Conservation (phyloP, 2,797 vertebrate genomes). For the Craterocephalus amniculus region DNA sequence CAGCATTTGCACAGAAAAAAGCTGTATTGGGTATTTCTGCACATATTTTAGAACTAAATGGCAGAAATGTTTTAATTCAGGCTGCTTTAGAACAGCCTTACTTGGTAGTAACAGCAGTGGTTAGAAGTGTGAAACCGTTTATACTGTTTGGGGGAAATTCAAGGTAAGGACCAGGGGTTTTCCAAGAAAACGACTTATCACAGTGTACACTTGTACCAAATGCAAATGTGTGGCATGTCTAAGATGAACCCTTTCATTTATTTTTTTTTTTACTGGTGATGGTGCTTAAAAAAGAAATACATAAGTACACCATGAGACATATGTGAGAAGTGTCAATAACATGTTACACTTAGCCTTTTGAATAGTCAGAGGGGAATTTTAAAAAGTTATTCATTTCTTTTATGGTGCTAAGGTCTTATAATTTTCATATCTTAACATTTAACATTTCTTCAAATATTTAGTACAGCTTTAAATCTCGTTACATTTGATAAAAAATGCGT, state of each 20-base stretch:
- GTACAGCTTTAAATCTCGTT: no score
- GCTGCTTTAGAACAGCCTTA: conserved; percentile 8
- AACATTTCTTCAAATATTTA: no score
- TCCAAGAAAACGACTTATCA: conserved; percentile 54
- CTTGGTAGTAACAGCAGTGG: conserved; percentile 55
- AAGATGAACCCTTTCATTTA: background rate
- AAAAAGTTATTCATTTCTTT: no score
- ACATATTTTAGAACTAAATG: background rate
- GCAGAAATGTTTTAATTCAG: background rate
- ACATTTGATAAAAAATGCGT: no score
- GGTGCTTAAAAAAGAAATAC: background rate
- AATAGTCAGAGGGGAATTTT: background rate
- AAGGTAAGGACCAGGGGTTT: conserved; percentile 57
- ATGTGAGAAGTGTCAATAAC: background rate
- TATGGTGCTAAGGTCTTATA: no score
- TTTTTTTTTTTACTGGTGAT: background rate
- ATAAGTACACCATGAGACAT: background rate
- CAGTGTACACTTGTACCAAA: conserved; percentile 26
- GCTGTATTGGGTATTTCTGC: background rate
- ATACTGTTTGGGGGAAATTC: conserved; percentile 54
- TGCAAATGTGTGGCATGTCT: conserved; percentile 13
- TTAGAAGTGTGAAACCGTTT: conserved; percentile 74
- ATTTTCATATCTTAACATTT: no score
- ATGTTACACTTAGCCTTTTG: background rate
- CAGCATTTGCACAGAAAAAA: background rate